phyloP scores from a whole-genome alignment of 2,113 vertebrate species.

The Rhizomys pruinosus region DNA sequence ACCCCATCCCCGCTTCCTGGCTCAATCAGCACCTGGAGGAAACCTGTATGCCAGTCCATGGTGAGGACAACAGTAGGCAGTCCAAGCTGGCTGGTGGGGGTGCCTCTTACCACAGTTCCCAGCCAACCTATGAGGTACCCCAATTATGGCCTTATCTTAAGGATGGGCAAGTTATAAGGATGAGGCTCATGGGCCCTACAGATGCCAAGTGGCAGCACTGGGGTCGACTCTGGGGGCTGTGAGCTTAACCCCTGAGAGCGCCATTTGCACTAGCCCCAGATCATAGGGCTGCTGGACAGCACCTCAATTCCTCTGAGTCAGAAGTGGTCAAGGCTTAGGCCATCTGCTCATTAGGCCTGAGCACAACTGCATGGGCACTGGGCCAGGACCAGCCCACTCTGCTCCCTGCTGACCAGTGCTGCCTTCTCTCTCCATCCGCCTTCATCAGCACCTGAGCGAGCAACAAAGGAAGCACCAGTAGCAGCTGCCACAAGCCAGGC shows the following conservation, averaged over 20 bases:
- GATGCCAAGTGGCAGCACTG: background rate
- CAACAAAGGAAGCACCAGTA: background rate
- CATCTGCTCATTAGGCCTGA: background rate
- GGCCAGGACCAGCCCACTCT: no score
- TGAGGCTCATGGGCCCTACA: background rate
- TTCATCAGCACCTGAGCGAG: no score
- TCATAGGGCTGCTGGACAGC: background rate
- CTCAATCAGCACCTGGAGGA: background rate
- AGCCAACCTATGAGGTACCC: background rate
- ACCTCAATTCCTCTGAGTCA: background rate
- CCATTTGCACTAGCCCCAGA: background rate
- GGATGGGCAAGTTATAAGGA: background rate
- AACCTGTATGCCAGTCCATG: background rate
- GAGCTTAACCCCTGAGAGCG: background rate
- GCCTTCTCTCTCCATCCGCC: no score
- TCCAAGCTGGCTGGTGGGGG: background rate
- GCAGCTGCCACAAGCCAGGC: background rate
- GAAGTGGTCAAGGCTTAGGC: background rate
- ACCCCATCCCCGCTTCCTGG: constrained; percentile 24
- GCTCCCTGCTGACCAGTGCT: background rate
- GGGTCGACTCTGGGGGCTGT: background rate
- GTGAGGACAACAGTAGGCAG: background rate
- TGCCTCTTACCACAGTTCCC: background rate
- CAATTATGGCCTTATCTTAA: background rate
- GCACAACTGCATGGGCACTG: background rate